Percentiles rank a stretch among this genome's conserved stretches.
These are phyloP conservation scores for Trachelus tabidus DNA, from an alignment of 2,888 invertebrate species.

Conservation along the genomic window DNA sequence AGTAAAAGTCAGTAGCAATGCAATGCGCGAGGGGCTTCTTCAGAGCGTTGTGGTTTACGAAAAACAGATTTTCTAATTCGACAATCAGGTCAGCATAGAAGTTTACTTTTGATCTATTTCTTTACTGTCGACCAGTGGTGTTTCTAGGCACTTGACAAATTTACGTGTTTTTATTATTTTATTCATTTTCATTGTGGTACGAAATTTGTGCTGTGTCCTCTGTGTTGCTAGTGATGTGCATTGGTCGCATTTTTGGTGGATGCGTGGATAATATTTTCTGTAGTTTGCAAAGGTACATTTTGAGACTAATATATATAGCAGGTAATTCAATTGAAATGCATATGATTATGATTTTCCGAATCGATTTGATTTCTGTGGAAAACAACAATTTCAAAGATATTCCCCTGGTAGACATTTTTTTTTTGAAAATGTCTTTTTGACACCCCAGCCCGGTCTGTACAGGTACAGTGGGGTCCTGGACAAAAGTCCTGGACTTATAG, in stretches of 20 bases:
- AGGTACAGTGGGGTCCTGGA: too few species aligned
- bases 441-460: too few species aligned
- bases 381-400: not conserved
- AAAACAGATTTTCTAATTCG: constrained; percentile 43
- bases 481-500: too few species aligned
- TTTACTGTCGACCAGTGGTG: not conserved
- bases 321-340: not conserved
- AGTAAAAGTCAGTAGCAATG: constrained; percentile 46
- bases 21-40: constrained; percentile 52
- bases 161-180: not conserved
- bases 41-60: constrained; percentile 48
- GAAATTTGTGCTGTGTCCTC: not conserved
- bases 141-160: not conserved
- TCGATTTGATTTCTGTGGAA: not conserved
- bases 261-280: not conserved
- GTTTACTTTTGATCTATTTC: not conserved
- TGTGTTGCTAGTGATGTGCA: not conserved
- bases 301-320: not conserved
- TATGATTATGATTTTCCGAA: not conserved
- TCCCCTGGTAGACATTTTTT: not conserved
- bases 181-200: not conserved
- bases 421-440: not conserved
- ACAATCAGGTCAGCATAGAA: constrained; percentile 46
- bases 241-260: not conserved
- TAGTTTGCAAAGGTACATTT: not conserved